Conservation (phyloP, 2,797 vertebrate genomes). For the Argya squamiceps region DNA sequence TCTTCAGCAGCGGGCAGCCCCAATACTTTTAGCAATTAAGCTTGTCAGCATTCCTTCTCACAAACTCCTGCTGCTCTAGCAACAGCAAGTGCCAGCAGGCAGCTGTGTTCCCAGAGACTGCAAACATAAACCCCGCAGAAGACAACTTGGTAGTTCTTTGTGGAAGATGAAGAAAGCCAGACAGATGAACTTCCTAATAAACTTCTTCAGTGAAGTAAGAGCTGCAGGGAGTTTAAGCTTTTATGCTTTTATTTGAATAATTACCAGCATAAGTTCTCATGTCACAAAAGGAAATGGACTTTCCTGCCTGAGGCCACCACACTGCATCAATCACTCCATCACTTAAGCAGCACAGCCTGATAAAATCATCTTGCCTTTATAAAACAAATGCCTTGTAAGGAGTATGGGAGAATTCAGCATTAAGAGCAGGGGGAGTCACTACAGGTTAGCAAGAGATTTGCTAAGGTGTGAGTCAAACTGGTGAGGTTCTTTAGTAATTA, state of each 20-base stretch:
- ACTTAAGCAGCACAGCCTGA: not conserved
- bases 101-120: not conserved
- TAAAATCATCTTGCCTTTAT: not conserved
- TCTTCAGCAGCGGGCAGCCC: slow-evolving; percentile 15
- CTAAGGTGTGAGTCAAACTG: not conserved
- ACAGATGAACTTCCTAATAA: not conserved
- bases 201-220: not conserved
- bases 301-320: not conserved
- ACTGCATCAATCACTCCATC: not conserved
- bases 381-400: not conserved
- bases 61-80: not conserved
- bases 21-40: slow-evolving; percentile 22
- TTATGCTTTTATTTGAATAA: slow-evolving; percentile 45
- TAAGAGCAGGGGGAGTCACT: not conserved
- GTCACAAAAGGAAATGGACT: slow-evolving; percentile 7
- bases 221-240: not conserved
- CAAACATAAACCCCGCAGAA: not conserved
- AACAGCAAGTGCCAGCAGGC: slow-evolving; percentile 23
- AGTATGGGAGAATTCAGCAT: not conserved
- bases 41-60: not conserved
- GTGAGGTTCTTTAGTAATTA: not conserved
- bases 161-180: not conserved
- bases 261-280: not conserved
- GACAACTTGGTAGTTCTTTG: slow-evolving; percentile 20
- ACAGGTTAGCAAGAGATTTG: not conserved